Base-by-base conservation (phyloP, 2,888 invertebrate genomes). In the Dichetophora obliterata region DNA sequence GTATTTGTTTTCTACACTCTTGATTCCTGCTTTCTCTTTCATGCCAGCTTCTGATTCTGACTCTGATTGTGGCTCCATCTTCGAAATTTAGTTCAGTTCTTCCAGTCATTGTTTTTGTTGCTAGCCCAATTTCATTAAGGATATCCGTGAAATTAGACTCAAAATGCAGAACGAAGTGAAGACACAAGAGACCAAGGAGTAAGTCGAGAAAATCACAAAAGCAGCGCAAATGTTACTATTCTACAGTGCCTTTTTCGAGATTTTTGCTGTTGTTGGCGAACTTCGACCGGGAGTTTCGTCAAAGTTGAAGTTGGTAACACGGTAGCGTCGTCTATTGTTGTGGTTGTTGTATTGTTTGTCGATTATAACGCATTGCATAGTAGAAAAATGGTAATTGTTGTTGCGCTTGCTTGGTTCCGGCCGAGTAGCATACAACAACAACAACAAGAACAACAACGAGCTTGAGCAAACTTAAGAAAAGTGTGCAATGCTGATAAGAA, bases 51-150 rank as follows among this genome's bases (percentile, higher is more conserved):
- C 52, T 19, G 54, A 54, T 19, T 61, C 22, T 22, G 3, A 22
- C n/a, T 43, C 52, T 19, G 54, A 54, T 19, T 61, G 61, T 22
- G 3, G 61, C 31, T 11, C 43, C 43, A 43, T 43, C 43, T 43
- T 14, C 1, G 43, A 14, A 6, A 14, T 31, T 27, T 27, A 2
- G 11, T n/a, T 68, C 27, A 31, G 48, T 68, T 19, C 4, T 54
- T 71, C 19, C 59, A 59, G 22, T 19, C 37, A 37, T 59, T 59
- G 22, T 59, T 65, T 65, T 31, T 70, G 72, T 65, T 14, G 61
- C 82, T 82, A 83, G 79, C 83, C 83, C 84, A 87, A 85, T 85
- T 85, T 84, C 85, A 88, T 88, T 88, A 86, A 87, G 85, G 85
- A 85, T 83, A 86, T 86, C 85, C 86, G 83, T 87, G 84, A 84